Base-by-base conservation (phyloP, 2,113 vertebrate genomes). In the Mobula hypostoma region DNA sequence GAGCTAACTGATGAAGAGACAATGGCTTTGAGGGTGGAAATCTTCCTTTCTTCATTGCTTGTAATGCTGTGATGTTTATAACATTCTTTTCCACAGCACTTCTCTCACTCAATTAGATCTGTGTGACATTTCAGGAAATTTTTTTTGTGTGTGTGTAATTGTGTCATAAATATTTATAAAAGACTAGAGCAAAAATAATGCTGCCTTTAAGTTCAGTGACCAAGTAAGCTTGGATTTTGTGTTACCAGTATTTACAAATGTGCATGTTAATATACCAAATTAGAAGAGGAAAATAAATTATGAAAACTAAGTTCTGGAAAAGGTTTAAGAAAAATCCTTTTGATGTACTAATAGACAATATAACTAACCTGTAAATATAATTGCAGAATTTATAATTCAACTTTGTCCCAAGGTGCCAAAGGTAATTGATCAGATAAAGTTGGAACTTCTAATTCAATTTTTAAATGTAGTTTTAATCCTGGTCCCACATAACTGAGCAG, bases 101-200 rank as follows among this genome's bases (percentile, higher is more conserved):
- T 70, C 36, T 72, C 72, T 56, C 40, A 70, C 70, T 93, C 40
- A 40, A 56, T 76, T 93, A 93, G 56, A 76, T 74, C 70, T 93
- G 21, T 90, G 80, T 94, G 74, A 79, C 12, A 96, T 96, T 95
- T 61, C 94, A 82, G 77, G 68, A 95, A 94, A 95, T 95, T 94
- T 68, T 24, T 95, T 95, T 96, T 94, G 95, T 94, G 32, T 94
- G 95, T 94, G 32, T 74, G 72, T 96, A 95, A 96, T 96, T 96
- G 96, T 94, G 95, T 94, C 63, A 96, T 95, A 96, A 96, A 95
- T 96, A 96, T 96, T 95, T 96, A 95, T 96, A 95, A 95, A 96
- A 95, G 32, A 94, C 93, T 94, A 94, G 6, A 95, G 76, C 94
- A 95, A 94, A 94, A 40, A 94, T 36, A 95, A 79, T 94, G 95